These are phyloP conservation scores for Coregonus suidteri DNA, from an alignment of 2,797 vertebrate genomes.

Conservation along the genomic window DNA sequence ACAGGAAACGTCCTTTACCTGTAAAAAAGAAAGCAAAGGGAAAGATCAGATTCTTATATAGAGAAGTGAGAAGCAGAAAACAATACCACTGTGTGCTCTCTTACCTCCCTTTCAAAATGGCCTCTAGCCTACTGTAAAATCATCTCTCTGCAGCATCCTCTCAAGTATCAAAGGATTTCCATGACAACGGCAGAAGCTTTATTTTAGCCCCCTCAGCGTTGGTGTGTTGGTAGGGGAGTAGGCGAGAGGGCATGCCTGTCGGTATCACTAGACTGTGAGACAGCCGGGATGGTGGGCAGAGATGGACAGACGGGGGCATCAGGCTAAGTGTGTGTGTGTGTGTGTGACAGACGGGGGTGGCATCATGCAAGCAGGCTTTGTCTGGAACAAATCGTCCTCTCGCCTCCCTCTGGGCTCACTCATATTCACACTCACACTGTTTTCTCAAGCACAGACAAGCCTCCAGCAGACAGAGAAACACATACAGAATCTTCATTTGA, in stretches of 20 bases:
- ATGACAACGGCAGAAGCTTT: background rate
- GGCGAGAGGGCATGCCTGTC: constrained; percentile 5
- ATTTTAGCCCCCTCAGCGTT: background rate
- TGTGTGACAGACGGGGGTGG: constrained; percentile 11
- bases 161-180: background rate
- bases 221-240: background rate
- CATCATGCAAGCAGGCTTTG: constrained; percentile 6
- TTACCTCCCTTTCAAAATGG: background rate
- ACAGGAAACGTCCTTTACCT: background rate
- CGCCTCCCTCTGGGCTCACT: background rate
- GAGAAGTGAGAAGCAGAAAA: no score
- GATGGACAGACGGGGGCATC: constrained; percentile 9
- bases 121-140: background rate
- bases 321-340: background rate
- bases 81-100: background rate
- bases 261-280: constrained; percentile 8
- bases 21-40: no score
- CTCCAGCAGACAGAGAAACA: no score
- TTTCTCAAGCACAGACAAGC: background rate
- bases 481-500: no score
- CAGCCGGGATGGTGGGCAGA: constrained; percentile 5
- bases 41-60: no score
- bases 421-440: background rate
- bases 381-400: constrained; percentile 13
- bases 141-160: constrained; percentile 1